Percentiles rank a stretch among this genome's conserved stretches.
Conservation (phyloP, 2,888 invertebrate genomes). For the Dynastes maya region DNA sequence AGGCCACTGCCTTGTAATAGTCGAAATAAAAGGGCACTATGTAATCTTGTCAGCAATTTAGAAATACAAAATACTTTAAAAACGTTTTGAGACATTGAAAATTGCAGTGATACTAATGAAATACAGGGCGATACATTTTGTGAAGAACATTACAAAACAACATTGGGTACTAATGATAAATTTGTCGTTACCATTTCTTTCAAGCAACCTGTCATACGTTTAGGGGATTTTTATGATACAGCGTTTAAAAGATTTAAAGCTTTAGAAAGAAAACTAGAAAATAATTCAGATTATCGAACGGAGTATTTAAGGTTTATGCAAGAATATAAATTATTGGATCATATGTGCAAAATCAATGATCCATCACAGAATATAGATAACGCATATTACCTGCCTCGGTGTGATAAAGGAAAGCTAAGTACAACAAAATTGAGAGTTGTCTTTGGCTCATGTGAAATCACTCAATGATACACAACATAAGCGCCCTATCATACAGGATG, state of each 20-base stretch:
- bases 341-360: not conserved
- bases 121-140: not conserved
- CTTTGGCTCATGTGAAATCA: not conserved
- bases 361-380: not conserved
- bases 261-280: not conserved
- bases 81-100: slow-evolving; percentile 2
- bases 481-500: not conserved
- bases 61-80: slow-evolving; percentile 2
- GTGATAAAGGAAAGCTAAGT: too few relatives aligned
- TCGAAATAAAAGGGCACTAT: not conserved
- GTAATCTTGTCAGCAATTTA: not conserved
- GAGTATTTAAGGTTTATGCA: not conserved
- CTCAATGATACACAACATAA: slow-evolving; percentile 1
- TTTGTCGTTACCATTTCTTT: not conserved
- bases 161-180: not conserved
- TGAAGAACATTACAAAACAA: not conserved
- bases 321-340: too few relatives aligned
- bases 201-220: not conserved
- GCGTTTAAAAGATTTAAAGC: not conserved
- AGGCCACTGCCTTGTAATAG: not conserved
- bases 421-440: too few relatives aligned
- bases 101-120: not conserved
- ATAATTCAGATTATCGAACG: not conserved
- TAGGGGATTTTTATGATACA: not conserved
- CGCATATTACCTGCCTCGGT: too few relatives aligned